Evolutionary conservation across 2,888 invertebrate species (phyloP).

Genomic region (Thysanoteuthis rhombus): DNA sequence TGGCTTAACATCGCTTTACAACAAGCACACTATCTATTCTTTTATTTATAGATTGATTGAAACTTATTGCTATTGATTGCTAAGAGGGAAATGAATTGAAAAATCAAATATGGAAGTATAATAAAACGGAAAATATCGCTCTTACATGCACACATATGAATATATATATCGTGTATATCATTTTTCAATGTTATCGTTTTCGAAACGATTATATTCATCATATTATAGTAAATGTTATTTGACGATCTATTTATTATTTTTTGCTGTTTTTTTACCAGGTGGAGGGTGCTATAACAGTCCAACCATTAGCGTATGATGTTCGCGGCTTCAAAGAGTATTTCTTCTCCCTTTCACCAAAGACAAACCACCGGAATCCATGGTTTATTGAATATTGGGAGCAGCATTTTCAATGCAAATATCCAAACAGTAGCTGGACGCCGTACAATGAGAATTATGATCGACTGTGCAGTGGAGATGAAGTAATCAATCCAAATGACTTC

Average conservation of each 20-base stretch:
- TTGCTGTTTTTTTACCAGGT: conserved; percentile 71
- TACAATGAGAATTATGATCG: conserved; percentile 60
- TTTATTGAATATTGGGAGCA: conserved; percentile 75
- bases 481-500: conserved; percentile 78
- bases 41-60: no score
- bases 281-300: conserved; percentile 93
- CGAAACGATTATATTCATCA: no score
- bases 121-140: no score
- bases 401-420: conserved; percentile 80
- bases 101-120: no score
- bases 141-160: no score
- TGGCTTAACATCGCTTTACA: no score
- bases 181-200: no score
- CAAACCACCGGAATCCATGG: conserved; percentile 64
- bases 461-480: conserved; percentile 82
- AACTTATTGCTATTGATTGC: no score
- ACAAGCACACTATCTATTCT: no score
- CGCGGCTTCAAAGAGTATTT: conserved; percentile 67
- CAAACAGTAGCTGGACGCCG: conserved; percentile 75
- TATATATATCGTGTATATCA: no score
- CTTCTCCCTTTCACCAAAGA: conserved; percentile 56
- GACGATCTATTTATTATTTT: neutral
- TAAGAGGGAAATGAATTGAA: no score
- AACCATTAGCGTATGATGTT: conserved; percentile 91
- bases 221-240: neutral